Evolutionary conservation across 2,113 vertebrate species (phyloP).

Genomic region (Toxostoma redivivum): DNA sequence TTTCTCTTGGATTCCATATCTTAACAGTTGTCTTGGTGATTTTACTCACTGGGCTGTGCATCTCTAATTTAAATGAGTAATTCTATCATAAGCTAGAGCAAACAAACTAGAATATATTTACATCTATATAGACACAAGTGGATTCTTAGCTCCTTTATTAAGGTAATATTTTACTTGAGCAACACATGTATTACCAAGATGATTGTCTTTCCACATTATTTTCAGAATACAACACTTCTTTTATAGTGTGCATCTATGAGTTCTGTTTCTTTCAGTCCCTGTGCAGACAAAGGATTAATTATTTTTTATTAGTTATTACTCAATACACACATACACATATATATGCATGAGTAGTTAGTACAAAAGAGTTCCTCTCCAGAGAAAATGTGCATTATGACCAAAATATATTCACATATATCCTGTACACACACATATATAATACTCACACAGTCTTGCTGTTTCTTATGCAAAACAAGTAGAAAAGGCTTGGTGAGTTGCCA

Average conservation of each 20-base stretch:
- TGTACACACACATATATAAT: neutral
- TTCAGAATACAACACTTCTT: neutral
- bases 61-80: slow-evolving; percentile 29
- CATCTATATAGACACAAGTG: neutral
- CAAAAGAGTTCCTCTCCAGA: neutral
- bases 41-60: neutral
- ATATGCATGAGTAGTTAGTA: neutral
- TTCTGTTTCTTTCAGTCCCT: neutral
- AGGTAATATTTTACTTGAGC: neutral
- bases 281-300: neutral
- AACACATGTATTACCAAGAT: neutral
- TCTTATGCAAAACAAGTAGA: slow-evolving; percentile 23
- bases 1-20: neutral
- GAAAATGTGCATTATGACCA: neutral
- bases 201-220: neutral
- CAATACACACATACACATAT: neutral
- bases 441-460: slow-evolving; percentile 20
- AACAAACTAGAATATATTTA: slow-evolving; percentile 1
- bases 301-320: neutral
- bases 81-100: neutral
- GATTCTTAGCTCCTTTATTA: neutral
- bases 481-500: slow-evolving; percentile 11
- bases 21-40: neutral
- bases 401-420: neutral
- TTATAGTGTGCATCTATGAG: neutral